Evolutionary conservation across 2,113 vertebrate genomes (phyloP), one percentile per base, ranked within the genome.

Genomic region (Cyprinodon tularosa): DNA sequence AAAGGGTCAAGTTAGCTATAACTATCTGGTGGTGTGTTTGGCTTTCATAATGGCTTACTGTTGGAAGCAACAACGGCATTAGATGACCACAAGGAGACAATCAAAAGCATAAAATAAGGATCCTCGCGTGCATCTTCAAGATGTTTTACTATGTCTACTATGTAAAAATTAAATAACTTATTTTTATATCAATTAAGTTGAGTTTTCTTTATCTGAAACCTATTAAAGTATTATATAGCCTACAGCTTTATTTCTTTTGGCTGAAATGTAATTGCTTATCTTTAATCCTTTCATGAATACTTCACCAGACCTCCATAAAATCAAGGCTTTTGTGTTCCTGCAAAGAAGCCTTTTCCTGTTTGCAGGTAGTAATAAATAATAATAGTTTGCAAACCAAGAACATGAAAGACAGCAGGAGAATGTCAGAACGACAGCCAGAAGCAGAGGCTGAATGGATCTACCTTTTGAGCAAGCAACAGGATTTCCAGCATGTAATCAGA

Each of bases 401-500:
- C 77, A 78, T 7, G 45, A 65, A 59, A 59, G 45, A 65, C 12
- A 10, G 68, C 37, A 12, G 38, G 64, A 62, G 68, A 39, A 70
- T 64, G n/a, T 57, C 45, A 66, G 40, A 69, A 80, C 37, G 73
- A 75, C 38, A 65, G 0, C 4, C 3, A 75, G 62, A n/a, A 36
- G n/a, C 45, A 62, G 36, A 4, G 14, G 37, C 67, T 42, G 29
- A 48, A 22, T 37, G 17, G 68, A 66, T 72, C 14, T 75, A 60
- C 4, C 66, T 67, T 36, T 76, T 45, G 71, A 20, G 29, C 57
- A 59, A 81, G 64, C 62, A 82, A 48, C 66, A 66, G 77, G 76
- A 80, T 84, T 84, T 73, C 61, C 62, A 63, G 44, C 47, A 44
- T 42, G 73, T 39, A 70, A 78, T 81, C 75, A 45, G 42, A 53